Conservation (phyloP, 2,797 vertebrate genomes). For the Leucoraja ocellata region DNA sequence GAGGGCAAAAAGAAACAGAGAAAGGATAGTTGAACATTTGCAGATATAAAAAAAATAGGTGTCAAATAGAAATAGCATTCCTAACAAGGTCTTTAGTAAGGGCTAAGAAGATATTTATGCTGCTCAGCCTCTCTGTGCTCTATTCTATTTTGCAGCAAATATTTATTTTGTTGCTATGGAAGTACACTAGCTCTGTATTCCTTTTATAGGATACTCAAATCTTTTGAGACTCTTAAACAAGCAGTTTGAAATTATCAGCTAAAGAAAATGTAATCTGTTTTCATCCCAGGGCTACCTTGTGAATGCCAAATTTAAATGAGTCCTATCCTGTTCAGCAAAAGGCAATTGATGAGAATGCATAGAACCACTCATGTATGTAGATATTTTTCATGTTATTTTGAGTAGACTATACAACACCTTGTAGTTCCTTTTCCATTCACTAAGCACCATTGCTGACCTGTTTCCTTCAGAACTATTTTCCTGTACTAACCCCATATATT, state of each 20-base stretch:
- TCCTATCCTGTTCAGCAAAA: neutral
- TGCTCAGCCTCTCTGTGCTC: conserved; percentile 37
- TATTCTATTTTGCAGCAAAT: neutral
- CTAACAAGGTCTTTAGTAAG: conserved; percentile 34
- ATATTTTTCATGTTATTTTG: no score
- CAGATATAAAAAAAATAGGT: conserved; percentile 8
- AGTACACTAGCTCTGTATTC: neutral
- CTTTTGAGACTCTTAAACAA: neutral
- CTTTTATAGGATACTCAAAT: neutral
- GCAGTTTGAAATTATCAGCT: neutral
- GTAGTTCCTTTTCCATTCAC: no score
- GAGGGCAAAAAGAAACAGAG: conserved; percentile 32
- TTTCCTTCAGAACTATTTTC: no score
- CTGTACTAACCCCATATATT: no score
- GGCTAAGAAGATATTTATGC: conserved; percentile 43
- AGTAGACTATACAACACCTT: no score
- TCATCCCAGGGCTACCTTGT: neutral
- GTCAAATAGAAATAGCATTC: neutral
- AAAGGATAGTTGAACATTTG: conserved; percentile 1
- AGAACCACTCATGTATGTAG: no score
- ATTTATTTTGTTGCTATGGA: neutral
- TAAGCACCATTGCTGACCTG: no score
- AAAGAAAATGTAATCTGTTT: neutral
- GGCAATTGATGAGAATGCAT: neutral
- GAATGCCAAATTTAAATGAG: neutral